These are phyloP conservation scores for Gobius niger DNA, from an alignment of 2,113 vertebrate species.

Conservation along the genomic window DNA sequence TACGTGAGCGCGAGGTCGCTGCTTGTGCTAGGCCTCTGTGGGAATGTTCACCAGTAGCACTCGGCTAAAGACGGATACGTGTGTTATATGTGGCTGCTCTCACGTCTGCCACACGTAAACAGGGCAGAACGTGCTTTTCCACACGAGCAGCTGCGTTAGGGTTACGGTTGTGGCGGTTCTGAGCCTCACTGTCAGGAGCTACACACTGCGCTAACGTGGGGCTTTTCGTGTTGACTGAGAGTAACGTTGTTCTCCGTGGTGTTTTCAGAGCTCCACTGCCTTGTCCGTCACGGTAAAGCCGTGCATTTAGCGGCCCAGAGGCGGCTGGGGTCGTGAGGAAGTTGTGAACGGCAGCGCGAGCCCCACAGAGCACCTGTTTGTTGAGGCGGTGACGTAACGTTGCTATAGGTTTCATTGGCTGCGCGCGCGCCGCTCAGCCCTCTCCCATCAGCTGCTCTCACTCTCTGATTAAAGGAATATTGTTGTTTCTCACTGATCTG, in stretches of 20 bases:
- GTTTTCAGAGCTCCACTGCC: background rate
- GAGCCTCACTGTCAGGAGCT: background rate
- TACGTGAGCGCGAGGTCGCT: constrained; percentile 66
- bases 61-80: constrained; percentile 19
- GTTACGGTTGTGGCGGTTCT: background rate
- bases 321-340: constrained; percentile 45
- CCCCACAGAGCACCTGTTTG: constrained; percentile 66
- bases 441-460: constrained; percentile 4
- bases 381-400: constrained; percentile 58
- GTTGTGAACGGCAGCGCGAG: constrained; percentile 58
- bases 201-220: background rate
- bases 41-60: constrained; percentile 9
- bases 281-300: background rate
- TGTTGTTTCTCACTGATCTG: background rate
- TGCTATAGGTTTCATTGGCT: constrained; percentile 51
- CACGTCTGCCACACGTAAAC: background rate
- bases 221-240: background rate
- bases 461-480: background rate
- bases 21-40: constrained; percentile 64
- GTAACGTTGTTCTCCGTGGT: background rate
- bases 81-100: background rate
- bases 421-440: constrained; percentile 25
- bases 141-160: background rate
- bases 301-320: background rate
- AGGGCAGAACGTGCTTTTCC: background rate